phyloP scores from a whole-genome alignment of 2,113 vertebrate genomes.

The Pseudopipra pipra region DNA sequence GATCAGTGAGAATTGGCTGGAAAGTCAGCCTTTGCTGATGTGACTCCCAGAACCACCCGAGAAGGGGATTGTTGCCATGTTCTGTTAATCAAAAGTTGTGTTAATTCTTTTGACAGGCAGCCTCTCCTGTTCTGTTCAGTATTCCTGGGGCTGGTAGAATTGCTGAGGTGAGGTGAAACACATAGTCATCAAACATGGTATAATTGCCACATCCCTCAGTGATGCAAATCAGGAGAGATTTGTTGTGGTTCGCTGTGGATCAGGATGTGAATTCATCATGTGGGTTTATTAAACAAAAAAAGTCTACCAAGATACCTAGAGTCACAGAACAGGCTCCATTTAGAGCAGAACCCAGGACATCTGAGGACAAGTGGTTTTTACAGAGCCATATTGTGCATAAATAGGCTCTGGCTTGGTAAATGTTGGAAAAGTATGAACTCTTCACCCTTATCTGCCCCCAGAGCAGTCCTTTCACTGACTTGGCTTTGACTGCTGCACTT shows the following conservation, averaged over 20 bases:
- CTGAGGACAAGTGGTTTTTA: neutral
- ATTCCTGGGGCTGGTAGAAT: neutral
- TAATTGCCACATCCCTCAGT: neutral
- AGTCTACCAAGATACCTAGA: neutral
- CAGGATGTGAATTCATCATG: neutral
- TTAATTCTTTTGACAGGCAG: conserved; percentile 35
- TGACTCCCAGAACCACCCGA: neutral
- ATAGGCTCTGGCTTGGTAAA: neutral
- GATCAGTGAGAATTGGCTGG: neutral
- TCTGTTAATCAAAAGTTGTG: neutral
- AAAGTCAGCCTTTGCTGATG: neutral
- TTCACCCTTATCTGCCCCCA: neutral
- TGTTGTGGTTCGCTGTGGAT: neutral
- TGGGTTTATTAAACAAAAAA: neutral
- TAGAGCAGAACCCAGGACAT: neutral
- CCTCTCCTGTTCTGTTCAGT: conserved; percentile 9
- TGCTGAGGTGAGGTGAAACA: conserved; percentile 47
- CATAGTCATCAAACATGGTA: neutral
- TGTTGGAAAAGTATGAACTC: neutral
- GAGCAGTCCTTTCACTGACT: neutral
- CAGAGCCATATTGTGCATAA: neutral
- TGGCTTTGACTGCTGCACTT: neutral
- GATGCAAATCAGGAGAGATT: neutral
- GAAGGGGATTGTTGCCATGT: conserved; percentile 14
- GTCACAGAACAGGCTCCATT: neutral